Evolutionary conservation across 2,797 vertebrate genomes (phyloP).

Genomic region (Sebastes taczanowskii): DNA sequence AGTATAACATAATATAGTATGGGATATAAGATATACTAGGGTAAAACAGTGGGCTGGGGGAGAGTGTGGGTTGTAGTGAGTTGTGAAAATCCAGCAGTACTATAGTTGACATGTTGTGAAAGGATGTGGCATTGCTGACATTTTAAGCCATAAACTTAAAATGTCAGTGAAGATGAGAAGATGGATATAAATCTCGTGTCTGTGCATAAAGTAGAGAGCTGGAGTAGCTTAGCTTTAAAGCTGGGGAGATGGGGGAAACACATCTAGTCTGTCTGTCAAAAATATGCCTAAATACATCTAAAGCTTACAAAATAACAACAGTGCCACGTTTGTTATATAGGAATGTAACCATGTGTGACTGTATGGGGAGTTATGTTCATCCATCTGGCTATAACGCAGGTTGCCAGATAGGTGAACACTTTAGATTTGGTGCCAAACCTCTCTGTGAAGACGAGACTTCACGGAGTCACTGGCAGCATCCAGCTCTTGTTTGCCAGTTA

Average conservation of each 20-base stretch:
- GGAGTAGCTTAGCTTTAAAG: conserved; percentile 22
- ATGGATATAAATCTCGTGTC: conserved; percentile 28
- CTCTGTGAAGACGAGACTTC: neutral
- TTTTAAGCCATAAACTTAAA: neutral
- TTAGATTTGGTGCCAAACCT: neutral
- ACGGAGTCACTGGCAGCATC: neutral
- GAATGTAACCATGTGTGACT: neutral
- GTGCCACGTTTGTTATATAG: neutral
- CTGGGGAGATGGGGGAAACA: conserved; percentile 4
- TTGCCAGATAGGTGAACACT: neutral
- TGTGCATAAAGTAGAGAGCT: conserved; percentile 23
- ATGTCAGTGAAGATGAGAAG: conserved; percentile 18
- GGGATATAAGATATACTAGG: neutral
- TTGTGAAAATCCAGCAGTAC: neutral
- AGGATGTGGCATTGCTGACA: neutral
- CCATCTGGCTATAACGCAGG: neutral
- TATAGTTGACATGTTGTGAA: neutral
- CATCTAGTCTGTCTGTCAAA: conserved; percentile 6
- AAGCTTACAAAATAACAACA: neutral
- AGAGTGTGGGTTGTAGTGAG: neutral
- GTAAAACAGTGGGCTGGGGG: neutral
- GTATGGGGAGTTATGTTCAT: neutral
- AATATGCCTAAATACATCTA: conserved; percentile 1
- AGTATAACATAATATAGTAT: neutral
- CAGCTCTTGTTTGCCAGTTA: neutral